Percentiles rank a stretch among this genome's conserved stretches.
These are phyloP conservation scores for Cynoglossus semilaevis DNA, from an alignment of 2,113 vertebrate genomes.

Conservation along the genomic window DNA sequence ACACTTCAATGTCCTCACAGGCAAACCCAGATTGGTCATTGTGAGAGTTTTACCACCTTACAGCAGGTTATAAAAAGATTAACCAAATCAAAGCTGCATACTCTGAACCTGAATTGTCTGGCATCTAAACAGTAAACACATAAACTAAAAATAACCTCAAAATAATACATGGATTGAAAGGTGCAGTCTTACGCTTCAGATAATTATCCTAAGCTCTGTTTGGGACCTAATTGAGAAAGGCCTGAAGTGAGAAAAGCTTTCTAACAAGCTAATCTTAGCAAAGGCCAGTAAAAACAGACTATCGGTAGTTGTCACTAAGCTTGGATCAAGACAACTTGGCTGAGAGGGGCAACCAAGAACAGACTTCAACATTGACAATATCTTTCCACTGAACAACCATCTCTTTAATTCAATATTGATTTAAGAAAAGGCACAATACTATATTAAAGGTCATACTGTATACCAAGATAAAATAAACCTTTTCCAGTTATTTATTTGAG, in stretches of 20 bases:
- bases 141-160: constrained; percentile 23
- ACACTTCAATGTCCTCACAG: constrained; percentile 22
- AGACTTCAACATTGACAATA: constrained; percentile 17
- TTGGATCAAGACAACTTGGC: constrained; percentile 37
- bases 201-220: constrained; percentile 20
- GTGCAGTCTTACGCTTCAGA: constrained; percentile 32
- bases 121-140: constrained; percentile 13
- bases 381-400: constrained; percentile 1
- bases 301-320: constrained; percentile 35
- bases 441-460: constrained; percentile 4
- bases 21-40: constrained; percentile 23
- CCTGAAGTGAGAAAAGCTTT: constrained; percentile 52
- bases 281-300: constrained; percentile 32
- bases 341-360: constrained; percentile 12
- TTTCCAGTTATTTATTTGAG: too few relatives aligned
- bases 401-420: constrained; percentile 17
- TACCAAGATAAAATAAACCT: background rate
- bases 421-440: constrained; percentile 12
- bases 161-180: constrained; percentile 19
- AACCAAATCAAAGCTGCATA: constrained; percentile 17
- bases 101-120: constrained; percentile 1
- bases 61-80: constrained; percentile 13
- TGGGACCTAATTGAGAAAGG: constrained; percentile 44
- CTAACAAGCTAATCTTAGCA: constrained; percentile 60
- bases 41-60: background rate